Evolutionary conservation across 2,113 vertebrate genomes (phyloP).

Genomic region (Australoheros scitulus): DNA sequence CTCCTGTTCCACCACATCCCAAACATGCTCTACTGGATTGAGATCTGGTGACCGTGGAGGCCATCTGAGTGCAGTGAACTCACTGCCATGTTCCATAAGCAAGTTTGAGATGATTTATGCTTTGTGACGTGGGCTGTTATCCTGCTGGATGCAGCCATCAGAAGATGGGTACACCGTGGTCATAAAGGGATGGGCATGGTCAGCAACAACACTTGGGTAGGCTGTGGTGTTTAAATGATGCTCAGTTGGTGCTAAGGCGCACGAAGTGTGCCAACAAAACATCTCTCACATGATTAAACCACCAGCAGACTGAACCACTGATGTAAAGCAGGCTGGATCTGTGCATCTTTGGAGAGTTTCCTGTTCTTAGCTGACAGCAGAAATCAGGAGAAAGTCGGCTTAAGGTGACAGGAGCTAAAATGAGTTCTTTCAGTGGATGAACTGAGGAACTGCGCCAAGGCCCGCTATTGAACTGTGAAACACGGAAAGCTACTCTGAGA

Average conservation of each 20-base stretch:
- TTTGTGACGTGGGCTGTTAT: not conserved
- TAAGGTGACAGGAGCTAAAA: not conserved
- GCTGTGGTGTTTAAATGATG: not conserved
- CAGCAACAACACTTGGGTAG: not conserved
- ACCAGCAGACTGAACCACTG: not conserved
- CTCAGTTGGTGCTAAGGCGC: accelerated
- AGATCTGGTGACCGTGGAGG: too few species aligned
- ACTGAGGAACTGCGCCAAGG: not conserved
- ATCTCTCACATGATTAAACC: not conserved
- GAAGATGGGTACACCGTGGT: not conserved
- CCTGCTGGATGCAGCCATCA: not conserved
- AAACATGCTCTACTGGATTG: too few species aligned
- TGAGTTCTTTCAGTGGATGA: not conserved
- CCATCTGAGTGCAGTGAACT: too few species aligned
- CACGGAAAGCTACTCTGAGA: not conserved
- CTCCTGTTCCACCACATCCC: too few species aligned
- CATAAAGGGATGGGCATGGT: not conserved
- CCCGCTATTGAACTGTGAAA: not conserved
- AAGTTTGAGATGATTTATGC: too few species aligned
- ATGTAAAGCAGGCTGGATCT: not conserved
- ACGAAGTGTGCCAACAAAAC: not conserved
- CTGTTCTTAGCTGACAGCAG: not conserved
- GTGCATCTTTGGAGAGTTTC: not conserved
- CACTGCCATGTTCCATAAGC: too few species aligned
- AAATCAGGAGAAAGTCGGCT: not conserved